Percentiles rank a stretch among this genome's conserved stretches.
Conservation (phyloP, 2,113 vertebrate genomes). For the Hyperopisus bebe region DNA sequence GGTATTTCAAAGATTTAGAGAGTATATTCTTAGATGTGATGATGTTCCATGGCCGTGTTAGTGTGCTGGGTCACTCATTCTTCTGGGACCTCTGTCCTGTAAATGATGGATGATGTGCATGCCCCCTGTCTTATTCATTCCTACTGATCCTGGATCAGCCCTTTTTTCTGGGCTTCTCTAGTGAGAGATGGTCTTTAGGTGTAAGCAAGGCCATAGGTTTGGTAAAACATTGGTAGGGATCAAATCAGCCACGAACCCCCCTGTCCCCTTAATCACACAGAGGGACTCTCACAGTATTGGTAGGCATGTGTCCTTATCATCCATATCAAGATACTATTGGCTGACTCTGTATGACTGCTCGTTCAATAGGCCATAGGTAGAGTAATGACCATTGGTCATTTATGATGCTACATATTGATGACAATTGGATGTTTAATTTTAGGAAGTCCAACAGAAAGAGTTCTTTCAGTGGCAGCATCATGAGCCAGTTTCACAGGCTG, state of each 20-base stretch:
- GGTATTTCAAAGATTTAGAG: conserved; percentile 9
- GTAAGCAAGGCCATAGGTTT: background rate
- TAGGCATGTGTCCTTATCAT: background rate
- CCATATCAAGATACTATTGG: background rate
- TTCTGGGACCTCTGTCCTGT: background rate
- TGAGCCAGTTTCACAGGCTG: background rate
- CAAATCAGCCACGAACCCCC: background rate
- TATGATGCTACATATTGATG: background rate
- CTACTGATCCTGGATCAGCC: background rate
- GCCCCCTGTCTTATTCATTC: background rate
- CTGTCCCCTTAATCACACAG: background rate
- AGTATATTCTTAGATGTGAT: conserved; percentile 16
- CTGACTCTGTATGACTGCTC: background rate
- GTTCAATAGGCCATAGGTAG: background rate
- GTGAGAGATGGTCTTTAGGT: background rate
- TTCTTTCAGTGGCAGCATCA: background rate
- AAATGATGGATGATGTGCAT: conserved; percentile 7
- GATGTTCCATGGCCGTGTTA: background rate
- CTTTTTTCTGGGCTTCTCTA: background rate
- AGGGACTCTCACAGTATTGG: background rate
- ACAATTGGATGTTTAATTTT: background rate
- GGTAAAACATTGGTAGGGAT: background rate
- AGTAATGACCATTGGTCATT: background rate
- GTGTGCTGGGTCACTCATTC: background rate
- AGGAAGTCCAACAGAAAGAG: background rate